phyloP scores from a whole-genome alignment of 2,888 invertebrate genomes.

The Pheosia gnoma region DNA sequence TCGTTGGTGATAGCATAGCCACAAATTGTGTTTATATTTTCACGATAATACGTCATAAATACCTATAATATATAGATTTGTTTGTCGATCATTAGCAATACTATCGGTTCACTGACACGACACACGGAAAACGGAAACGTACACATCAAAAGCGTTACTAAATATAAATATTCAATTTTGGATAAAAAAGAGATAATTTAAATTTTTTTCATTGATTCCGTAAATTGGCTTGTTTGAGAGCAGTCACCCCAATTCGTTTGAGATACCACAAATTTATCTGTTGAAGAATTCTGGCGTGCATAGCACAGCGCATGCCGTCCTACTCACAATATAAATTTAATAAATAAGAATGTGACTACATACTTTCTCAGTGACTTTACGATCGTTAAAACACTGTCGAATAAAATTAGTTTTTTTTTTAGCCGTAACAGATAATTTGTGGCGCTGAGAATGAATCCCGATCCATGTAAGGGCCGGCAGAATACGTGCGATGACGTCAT shows the following conservation, averaged over 20 bases:
- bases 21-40: conserved; percentile 31
- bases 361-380: neutral
- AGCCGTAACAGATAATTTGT: no score
- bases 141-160: conserved; percentile 64
- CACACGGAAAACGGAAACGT: conserved; percentile 54
- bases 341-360: neutral
- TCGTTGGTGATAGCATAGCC: conserved; percentile 56
- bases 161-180: conserved; percentile 6
- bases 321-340: neutral
- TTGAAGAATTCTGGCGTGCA: no score
- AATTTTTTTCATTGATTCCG: neutral
- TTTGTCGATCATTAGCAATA: conserved; percentile 51
- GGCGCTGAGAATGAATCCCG: no score
- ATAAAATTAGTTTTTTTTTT: no score
- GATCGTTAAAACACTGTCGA: neutral
- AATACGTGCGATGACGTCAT: no score
- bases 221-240: neutral
- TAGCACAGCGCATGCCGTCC: neutral
- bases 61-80: conserved; percentile 47
- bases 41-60: conserved; percentile 52
- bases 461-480: no score
- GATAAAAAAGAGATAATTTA: neutral
- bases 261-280: no score
- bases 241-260: neutral
- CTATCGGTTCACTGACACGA: conserved; percentile 55